These are phyloP conservation scores for Spatula clypeata DNA, from an alignment of 2,797 vertebrate species.

Conservation along the genomic window DNA sequence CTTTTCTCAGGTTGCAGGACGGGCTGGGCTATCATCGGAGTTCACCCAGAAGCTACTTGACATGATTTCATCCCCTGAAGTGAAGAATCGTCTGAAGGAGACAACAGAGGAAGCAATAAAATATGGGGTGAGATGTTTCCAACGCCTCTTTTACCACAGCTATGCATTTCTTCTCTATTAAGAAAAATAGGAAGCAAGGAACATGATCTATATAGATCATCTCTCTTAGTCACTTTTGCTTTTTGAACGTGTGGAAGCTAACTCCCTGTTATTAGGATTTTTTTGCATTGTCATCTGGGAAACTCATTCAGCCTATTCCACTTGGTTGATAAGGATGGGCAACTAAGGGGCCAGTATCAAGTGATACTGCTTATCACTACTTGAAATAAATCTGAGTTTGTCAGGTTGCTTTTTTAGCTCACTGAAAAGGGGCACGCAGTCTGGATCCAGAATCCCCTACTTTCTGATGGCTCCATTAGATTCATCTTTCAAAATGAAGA, in stretches of 20 bases:
- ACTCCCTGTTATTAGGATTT: not conserved
- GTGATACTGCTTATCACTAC: not conserved
- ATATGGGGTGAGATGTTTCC: slow-evolving; percentile 84
- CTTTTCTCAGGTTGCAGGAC: slow-evolving; percentile 85
- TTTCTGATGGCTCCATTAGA: not conserved
- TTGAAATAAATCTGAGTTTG: not conserved
- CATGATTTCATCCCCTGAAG: slow-evolving; percentile 77
- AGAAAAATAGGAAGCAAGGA: not conserved
- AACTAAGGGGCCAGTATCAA: not conserved
- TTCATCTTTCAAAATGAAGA: not conserved
- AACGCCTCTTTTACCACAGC: not conserved
- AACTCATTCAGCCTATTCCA: not conserved
- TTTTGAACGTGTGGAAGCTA: not conserved
- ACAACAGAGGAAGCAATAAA: slow-evolving; percentile 87
- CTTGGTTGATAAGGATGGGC: not conserved
- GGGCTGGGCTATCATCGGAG: slow-evolving; percentile 87
- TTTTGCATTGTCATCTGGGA: not conserved
- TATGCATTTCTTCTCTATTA: not conserved
- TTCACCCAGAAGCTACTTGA: slow-evolving; percentile 82
- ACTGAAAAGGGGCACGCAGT: not conserved
- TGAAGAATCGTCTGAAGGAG: slow-evolving; percentile 90
- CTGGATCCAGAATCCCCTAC: not conserved
- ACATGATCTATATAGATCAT: not conserved
- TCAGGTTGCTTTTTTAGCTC: not conserved
- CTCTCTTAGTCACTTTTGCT: not conserved